These are phyloP conservation scores for Sapayoa aenigma DNA, from an alignment of 2,113 vertebrate genomes.

Conservation along the genomic window DNA sequence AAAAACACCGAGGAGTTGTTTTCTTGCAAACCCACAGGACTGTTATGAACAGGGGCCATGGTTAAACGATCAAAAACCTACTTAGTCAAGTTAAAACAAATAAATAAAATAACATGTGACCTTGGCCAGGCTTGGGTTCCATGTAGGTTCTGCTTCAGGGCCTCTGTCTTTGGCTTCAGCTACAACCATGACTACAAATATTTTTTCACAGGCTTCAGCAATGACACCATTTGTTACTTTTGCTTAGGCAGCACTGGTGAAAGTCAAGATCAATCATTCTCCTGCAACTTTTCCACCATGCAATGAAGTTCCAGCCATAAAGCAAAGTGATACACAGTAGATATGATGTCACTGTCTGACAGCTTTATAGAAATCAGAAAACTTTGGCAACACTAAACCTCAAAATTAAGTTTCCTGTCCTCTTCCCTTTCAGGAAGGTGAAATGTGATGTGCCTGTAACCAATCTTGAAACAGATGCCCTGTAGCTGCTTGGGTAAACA, in stretches of 20 bases:
- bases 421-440: conserved; percentile 16
- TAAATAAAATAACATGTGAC: conserved; percentile 65
- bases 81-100: conserved; percentile 67
- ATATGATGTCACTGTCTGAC: conserved; percentile 42
- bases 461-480: conserved; percentile 25
- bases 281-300: conserved; percentile 55
- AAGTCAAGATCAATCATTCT: conserved; percentile 70
- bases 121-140: conserved; percentile 47
- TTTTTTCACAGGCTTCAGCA: conserved; percentile 70
- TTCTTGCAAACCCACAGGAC: conserved; percentile 44
- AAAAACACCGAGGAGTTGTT: conserved; percentile 9
- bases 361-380: conserved; percentile 44
- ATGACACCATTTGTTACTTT: conserved; percentile 76
- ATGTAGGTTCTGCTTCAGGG: conserved; percentile 63
- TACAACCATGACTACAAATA: conserved; percentile 74
- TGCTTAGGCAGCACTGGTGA: conserved; percentile 54
- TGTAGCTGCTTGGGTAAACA: conserved; percentile 13
- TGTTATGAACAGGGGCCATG: conserved; percentile 13
- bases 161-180: conserved; percentile 54
- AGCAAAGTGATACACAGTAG: conserved; percentile 23
- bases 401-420: not conserved
- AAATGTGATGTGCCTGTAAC: not conserved
- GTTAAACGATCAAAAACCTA: conserved; percentile 64
- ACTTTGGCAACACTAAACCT: not conserved
- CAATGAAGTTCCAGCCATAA: conserved; percentile 38